Percentiles rank a stretch among this genome's conserved stretches.
phyloP scores from a whole-genome alignment of 2,888 invertebrate genomes.

The Harpalus rufipes region DNA sequence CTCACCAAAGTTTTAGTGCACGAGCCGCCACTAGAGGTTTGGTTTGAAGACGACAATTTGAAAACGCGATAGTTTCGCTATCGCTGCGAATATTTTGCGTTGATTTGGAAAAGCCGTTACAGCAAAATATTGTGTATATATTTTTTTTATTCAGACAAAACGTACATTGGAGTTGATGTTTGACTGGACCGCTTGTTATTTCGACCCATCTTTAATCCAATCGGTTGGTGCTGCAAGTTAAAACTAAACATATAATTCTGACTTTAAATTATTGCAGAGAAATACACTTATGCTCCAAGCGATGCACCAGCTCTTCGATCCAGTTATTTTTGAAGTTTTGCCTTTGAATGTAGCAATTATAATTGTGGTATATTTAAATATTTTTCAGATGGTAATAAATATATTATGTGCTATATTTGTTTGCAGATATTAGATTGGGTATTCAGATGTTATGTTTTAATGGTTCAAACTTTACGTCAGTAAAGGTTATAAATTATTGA shows the following conservation, averaged over 20 bases:
- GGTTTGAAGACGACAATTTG: too few relatives aligned
- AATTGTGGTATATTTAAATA: too few relatives aligned
- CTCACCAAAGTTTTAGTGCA: too few relatives aligned
- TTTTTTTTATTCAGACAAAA: neutral
- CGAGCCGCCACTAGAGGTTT: too few relatives aligned
- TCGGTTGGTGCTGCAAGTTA: neutral
- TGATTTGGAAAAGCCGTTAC: too few relatives aligned
- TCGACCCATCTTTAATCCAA: neutral
- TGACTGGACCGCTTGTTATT: neutral
- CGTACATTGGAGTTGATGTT: neutral
- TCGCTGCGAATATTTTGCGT: too few relatives aligned
- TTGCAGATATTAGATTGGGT: too few relatives aligned
- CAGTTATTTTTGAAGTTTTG: neutral
- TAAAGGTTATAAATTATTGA: neutral
- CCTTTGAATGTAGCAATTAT: too few relatives aligned
- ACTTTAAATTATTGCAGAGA: neutral
- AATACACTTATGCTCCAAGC: slow-evolving; percentile 4
- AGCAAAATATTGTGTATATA: too few relatives aligned
- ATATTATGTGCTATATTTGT: too few relatives aligned
- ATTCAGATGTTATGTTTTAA: slow-evolving; percentile 8
- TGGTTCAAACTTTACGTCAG: neutral
- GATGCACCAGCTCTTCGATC: neutral
- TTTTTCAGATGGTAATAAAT: too few relatives aligned
- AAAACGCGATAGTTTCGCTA: too few relatives aligned
- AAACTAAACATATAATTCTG: neutral